Base-by-base conservation (phyloP, 2,888 invertebrate genomes). In the Loripinus fragilis region DNA sequence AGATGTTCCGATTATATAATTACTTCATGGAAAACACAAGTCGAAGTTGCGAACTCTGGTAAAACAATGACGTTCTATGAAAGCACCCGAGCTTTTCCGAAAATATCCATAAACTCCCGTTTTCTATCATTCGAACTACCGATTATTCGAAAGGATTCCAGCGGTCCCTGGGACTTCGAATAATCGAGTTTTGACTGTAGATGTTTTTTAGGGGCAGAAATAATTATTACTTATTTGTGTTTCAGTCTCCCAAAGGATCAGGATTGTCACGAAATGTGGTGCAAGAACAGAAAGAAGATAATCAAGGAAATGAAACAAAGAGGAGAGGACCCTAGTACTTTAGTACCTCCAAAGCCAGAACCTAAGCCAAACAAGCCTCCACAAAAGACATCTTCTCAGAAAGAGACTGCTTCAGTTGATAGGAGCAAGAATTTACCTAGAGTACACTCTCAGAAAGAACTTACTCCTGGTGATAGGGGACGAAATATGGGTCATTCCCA, bases 261-360 rank as follows among this genome's bases (percentile, higher is more conserved):
- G 94, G 99, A 99, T 94, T 99, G 99, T 93, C 99, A 99, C 94
- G 99, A 99, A 94, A 95, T 99, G 92, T 99, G 99, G 99, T 98
- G 98, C 90, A 99, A 99, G 94, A 97, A 97, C 93, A 96, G 98
- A n/a, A 96, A 98, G 88, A 93, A 92, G 81, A 85, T 85, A 73
- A 80, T 91, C 77, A 85, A 89, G 76, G 89, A 90, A 77, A 81
- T 83, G 80, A 81, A 81, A 38, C 67, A 74, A 42, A 48, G 78
- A 66, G 81, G 81, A 42, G 85, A 83, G 45, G 84, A 84, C 42
- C 70, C 78, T 15, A 64, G 71, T 52, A 25, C 25, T 30, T 65
- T 64, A 5, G 2, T 70, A n/a, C 71, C 71, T n/a, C 41, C 60
- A 28, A 41, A 25, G 38, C 30, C 15, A n/a, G 41, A 33, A 33